Percentiles rank a stretch among this genome's conserved stretches.
phyloP scores from a whole-genome alignment of 1,140 invertebrate genomes.

The Leptinotarsa undecemlineata region DNA sequence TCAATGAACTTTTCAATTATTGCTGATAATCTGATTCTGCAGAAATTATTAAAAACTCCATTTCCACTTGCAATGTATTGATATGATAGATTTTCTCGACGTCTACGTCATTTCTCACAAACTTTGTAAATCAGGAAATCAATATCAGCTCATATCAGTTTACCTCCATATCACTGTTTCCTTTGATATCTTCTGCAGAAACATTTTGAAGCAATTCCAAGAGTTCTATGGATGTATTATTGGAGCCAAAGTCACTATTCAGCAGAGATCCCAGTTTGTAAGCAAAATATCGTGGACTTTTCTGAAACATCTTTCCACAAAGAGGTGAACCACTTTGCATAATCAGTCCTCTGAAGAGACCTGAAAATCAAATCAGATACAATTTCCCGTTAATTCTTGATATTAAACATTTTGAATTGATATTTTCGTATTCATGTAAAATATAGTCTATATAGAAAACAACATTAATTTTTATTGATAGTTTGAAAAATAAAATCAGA shows the following conservation, averaged over 20 bases:
- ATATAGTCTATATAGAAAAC: too few species aligned
- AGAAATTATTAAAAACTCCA: too few species aligned
- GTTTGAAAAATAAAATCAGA: too few species aligned
- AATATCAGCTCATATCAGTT: not conserved
- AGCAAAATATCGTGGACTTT: slow-evolving; percentile 17
- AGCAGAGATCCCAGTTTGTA: slow-evolving; percentile 6
- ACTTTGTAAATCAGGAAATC: too few species aligned
- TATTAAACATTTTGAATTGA: not conserved
- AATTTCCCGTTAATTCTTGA: too few species aligned
- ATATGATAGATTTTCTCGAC: too few species aligned
- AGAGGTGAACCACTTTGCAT: slow-evolving; percentile 25
- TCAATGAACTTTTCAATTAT: too few species aligned
- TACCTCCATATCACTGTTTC: slow-evolving; percentile 14
- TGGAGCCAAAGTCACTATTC: slow-evolving; percentile 7
- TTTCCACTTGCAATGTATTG: too few species aligned
- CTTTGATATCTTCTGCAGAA: slow-evolving; percentile 25
- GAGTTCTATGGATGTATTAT: slow-evolving; percentile 24
- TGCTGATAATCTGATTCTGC: too few species aligned
- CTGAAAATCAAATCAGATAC: not conserved
- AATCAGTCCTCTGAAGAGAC: slow-evolving; percentile 28
- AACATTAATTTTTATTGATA: too few species aligned
- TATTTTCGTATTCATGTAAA: too few species aligned
- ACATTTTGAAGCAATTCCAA: slow-evolving; percentile 20
- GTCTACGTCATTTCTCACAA: too few species aligned
- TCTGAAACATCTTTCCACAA: slow-evolving; percentile 19